phyloP scores from a whole-genome alignment of 2,888 invertebrate genomes.

The Sepiola atlantica region DNA sequence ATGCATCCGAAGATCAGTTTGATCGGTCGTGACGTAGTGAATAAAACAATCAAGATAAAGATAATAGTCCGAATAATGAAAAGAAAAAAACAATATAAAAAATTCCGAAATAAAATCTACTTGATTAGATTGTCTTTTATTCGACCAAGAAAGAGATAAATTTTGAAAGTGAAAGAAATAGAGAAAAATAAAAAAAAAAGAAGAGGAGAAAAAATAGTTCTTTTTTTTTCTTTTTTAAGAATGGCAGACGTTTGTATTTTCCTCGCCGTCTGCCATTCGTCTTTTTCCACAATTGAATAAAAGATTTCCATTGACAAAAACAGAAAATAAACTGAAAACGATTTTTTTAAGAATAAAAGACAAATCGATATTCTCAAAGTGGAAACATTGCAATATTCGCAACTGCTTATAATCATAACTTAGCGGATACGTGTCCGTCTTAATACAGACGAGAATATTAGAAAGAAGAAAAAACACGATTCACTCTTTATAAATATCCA shows the following conservation, averaged over 20 bases:
- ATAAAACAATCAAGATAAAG: no score
- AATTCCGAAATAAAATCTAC: no score
- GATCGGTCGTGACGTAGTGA: no score
- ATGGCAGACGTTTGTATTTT: background rate
- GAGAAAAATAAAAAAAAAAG: rapidly evolving
- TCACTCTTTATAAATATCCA: background rate
- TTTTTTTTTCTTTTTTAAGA: no score
- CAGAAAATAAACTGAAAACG: background rate
- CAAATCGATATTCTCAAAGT: background rate
- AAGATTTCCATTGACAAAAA: constrained; percentile 19
- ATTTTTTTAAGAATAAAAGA: background rate
- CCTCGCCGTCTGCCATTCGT: background rate
- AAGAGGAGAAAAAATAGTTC: background rate
- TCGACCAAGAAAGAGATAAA: no score
- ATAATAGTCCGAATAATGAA: no score
- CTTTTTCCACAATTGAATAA: background rate
- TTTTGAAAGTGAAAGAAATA: background rate
- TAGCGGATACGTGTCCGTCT: background rate
- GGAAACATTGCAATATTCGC: background rate
- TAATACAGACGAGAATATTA: background rate
- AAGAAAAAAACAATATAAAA: no score
- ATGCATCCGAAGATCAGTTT: no score
- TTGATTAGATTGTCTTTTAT: no score
- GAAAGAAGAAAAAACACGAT: background rate
- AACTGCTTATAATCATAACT: background rate